These are phyloP conservation scores for Salvelinus namaycush DNA, from an alignment of 2,113 vertebrate genomes.

Conservation along the genomic window DNA sequence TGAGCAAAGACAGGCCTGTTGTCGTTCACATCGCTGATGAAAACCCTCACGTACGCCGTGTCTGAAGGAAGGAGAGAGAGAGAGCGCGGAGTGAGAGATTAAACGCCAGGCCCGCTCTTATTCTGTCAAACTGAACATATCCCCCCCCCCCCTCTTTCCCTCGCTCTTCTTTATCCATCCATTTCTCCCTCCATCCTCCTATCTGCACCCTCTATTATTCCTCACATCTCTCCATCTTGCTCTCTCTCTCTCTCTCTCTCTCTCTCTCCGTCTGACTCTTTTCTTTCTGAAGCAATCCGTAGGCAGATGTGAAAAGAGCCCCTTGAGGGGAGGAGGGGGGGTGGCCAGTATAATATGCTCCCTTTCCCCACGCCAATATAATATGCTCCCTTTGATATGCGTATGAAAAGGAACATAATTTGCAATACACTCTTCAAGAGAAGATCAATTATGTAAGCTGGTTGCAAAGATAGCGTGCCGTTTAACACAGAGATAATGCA, in stretches of 20 bases:
- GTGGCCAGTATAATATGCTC: conserved; percentile 39
- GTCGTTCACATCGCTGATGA: conserved; percentile 87
- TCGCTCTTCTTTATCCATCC: not conserved
- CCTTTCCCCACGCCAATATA: conserved; percentile 52
- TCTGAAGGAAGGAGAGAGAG: conserved; percentile 61
- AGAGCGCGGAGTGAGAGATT: conserved; percentile 25
- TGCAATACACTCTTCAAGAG: conserved; percentile 69
- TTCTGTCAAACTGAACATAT: conserved; percentile 69
- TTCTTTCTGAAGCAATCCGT: conserved; percentile 58
- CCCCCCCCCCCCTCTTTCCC: not conserved
- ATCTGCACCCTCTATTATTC: conserved; percentile 22
- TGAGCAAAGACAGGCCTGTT: conserved; percentile 85
- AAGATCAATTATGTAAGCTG: conserved; percentile 72
- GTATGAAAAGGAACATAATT: conserved; percentile 72
- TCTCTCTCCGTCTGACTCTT: not conserved
- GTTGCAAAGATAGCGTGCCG: conserved; percentile 42
- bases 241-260: conserved; percentile 1
- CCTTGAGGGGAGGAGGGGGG: conserved; percentile 51
- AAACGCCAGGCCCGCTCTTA: conserved; percentile 62
- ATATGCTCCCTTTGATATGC: conserved; percentile 62
- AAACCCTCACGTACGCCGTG: conserved; percentile 81
- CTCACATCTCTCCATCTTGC: conserved; percentile 58
- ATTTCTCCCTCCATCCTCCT: not conserved
- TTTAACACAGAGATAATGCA: conserved; percentile 42
- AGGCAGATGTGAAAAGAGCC: conserved; percentile 61